Conservation (phyloP, 1,140 invertebrate species). For the Linepithema humile region DNA sequence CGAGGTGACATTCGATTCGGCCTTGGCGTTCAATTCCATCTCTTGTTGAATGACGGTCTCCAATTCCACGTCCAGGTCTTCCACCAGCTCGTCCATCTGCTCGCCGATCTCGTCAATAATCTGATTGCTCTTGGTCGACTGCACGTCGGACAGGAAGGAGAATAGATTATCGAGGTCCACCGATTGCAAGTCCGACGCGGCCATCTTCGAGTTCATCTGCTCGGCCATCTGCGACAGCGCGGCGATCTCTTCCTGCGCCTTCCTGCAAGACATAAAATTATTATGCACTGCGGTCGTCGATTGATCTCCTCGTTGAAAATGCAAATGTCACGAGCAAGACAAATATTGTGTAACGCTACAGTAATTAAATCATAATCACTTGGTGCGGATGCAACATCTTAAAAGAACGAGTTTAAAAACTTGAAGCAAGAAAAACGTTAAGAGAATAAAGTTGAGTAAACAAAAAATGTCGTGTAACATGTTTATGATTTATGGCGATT, state of each 20-base stretch:
- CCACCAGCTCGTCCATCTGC: slow-evolving; percentile 92
- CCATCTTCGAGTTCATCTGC: slow-evolving; percentile 88
- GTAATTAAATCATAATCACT: too few relatives aligned
- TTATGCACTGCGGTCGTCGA: not conserved
- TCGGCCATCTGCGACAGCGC: slow-evolving; percentile 91
- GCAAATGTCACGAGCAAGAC: slow-evolving; percentile 8
- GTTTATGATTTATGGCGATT: too few relatives aligned
- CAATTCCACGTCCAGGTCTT: slow-evolving; percentile 90
- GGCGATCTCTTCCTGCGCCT: slow-evolving; percentile 91
- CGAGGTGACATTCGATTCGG: slow-evolving; percentile 78
- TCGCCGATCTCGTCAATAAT: slow-evolving; percentile 94
- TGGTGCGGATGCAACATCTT: not conserved
- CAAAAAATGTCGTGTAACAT: not conserved
- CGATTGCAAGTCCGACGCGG: slow-evolving; percentile 86
- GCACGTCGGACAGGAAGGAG: slow-evolving; percentile 94
- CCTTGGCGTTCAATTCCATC: slow-evolving; percentile 77
- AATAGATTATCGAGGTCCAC: slow-evolving; percentile 97
- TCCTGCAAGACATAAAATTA: slow-evolving; percentile 84
- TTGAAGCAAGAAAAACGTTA: not conserved
- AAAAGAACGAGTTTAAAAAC: not conserved
- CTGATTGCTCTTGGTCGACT: slow-evolving; percentile 86
- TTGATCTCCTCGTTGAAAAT: not conserved
- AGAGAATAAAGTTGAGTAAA: not conserved
- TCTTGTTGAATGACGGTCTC: slow-evolving; percentile 88
- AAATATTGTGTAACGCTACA: not conserved